Conservation (phyloP, 2,888 invertebrate genomes). For the Lingula anatina region DNA sequence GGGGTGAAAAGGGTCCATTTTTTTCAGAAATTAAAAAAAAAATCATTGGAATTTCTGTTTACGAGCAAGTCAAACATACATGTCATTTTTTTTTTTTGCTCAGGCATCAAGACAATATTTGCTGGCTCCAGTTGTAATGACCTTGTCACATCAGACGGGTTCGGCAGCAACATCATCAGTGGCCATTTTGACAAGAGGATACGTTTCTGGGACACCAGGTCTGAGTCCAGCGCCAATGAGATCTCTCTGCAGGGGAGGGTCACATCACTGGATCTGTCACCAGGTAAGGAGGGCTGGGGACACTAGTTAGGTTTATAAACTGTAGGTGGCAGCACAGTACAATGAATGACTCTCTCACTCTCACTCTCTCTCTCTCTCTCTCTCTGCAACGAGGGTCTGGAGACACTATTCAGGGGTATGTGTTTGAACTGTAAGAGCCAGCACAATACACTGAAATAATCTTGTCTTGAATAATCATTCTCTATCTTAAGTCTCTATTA, state of each 20-base stretch:
- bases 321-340: too few relatives aligned
- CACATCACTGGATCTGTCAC: conserved; percentile 87
- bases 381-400: too few relatives aligned
- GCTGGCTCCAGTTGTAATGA: conserved; percentile 97
- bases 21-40: too few relatives aligned
- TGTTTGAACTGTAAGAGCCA: too few relatives aligned
- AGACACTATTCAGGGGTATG: too few relatives aligned
- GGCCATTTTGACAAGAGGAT: conserved; percentile 98
- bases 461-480: conserved; percentile 1
- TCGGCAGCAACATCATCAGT: conserved; percentile 73
- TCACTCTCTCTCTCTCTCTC: too few relatives aligned
- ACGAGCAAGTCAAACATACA: too few relatives aligned
- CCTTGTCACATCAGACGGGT: conserved; percentile 65
- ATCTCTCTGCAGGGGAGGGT: conserved; percentile 87
- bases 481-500: background rate
- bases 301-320: too few relatives aligned
- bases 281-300: conserved; percentile 64
- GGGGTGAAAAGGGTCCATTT: too few relatives aligned
- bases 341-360: too few relatives aligned
- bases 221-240: conserved; percentile 72
- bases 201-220: conserved; percentile 91
- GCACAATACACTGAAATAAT: too few relatives aligned
- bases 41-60: too few relatives aligned
- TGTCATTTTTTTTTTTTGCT: conserved; percentile 6
- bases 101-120: conserved; percentile 52